Conservation (phyloP, 2,888 invertebrate genomes). For the Rhorus exstirpatorius region DNA sequence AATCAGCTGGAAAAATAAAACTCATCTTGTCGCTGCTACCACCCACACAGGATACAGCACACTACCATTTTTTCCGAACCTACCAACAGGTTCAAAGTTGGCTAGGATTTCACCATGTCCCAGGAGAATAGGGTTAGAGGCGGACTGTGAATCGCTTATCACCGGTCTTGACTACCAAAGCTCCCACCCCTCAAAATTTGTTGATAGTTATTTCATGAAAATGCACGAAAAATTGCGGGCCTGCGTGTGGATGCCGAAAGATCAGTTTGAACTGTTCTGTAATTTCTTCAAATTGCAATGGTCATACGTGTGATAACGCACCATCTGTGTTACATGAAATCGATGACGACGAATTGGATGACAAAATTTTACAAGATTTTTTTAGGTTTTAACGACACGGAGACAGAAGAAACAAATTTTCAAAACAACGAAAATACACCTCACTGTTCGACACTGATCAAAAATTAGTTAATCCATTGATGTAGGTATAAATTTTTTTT, state of each 20-base stretch:
- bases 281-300: conserved; percentile 8
- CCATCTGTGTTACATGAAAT: no score
- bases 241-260: conserved; percentile 10
- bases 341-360: not conserved
- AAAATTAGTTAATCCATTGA: no score
- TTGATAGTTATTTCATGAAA: conserved; percentile 10
- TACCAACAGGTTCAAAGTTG: conserved; percentile 44
- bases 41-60: conserved; percentile 44
- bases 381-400: no score
- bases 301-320: not conserved
- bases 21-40: conserved; percentile 16
- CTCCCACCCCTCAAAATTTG: conserved; percentile 9
- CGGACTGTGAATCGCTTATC: conserved; percentile 10
- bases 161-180: not conserved
- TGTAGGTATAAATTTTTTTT: no score
- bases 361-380: no score
- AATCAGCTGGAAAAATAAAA: conserved; percentile 55
- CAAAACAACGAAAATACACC: not conserved
- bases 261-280: not conserved
- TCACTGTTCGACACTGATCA: conserved; percentile 1
- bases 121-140: conserved; percentile 43
- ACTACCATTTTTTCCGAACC: conserved; percentile 34
- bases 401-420: conserved; percentile 3
- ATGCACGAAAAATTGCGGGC: conserved; percentile 12
- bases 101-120: conserved; percentile 46